These are phyloP conservation scores for Calyptomena viridis DNA, from an alignment of 2,113 vertebrate genomes.

Conservation along the genomic window DNA sequence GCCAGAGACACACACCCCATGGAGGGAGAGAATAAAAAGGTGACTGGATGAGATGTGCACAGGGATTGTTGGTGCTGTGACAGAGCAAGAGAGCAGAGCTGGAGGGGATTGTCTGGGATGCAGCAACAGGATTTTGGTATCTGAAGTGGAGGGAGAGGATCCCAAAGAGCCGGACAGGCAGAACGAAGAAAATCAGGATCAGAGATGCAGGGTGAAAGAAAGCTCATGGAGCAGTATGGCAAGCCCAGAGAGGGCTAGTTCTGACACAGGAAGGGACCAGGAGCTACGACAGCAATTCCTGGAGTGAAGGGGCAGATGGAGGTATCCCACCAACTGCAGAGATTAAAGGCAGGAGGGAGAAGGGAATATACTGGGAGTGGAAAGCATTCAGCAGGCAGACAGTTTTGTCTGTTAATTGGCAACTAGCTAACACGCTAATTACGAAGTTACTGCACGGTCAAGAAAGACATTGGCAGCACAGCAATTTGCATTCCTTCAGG, in stretches of 20 bases:
- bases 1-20: slow-evolving; percentile 28
- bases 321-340: neutral
- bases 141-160: neutral
- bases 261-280: neutral
- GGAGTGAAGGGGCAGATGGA: neutral
- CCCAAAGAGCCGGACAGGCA: neutral
- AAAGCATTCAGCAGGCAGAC: neutral
- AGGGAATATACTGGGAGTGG: neutral
- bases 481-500: neutral
- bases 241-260: neutral
- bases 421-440: slow-evolving; percentile 5
- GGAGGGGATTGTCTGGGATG: neutral
- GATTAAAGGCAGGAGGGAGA: slow-evolving; percentile 5
- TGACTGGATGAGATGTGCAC: neutral
- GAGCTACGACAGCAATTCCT: neutral
- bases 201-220: neutral
- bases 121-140: neutral
- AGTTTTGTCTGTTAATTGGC: slow-evolving; percentile 37
- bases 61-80: neutral
- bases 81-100: neutral
- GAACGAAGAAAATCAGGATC: neutral
- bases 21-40: slow-evolving; percentile 60
- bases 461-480: neutral
- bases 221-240: rapidly evolving
- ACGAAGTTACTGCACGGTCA: neutral